Evolutionary conservation across 2,888 invertebrate species (phyloP).

Genomic region (Cephonodes hylas): DNA sequence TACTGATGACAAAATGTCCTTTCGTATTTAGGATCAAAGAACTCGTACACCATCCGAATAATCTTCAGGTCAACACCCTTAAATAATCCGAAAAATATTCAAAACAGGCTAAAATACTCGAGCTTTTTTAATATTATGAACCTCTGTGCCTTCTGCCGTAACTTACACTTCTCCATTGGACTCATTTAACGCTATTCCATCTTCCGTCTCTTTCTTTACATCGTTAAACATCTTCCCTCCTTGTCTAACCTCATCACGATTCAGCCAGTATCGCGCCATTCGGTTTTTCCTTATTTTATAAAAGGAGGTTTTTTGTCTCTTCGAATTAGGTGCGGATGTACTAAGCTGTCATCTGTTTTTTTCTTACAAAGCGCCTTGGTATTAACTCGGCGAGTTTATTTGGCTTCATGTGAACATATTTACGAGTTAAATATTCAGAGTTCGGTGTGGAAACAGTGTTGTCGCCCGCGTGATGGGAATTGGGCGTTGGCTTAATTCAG

Average conservation of each 20-base stretch:
- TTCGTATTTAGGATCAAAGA: not conserved
- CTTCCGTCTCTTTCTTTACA: not conserved
- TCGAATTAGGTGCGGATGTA: conserved; percentile 11
- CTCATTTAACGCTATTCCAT: not conserved
- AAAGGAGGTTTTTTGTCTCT: conserved; percentile 5
- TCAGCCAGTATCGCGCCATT: conserved; percentile 2
- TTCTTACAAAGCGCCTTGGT: conserved; percentile 8
- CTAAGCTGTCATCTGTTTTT: conserved; percentile 10
- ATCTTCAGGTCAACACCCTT: not conserved
- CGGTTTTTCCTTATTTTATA: conserved; percentile 16
- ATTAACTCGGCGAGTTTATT: conserved; percentile 12
- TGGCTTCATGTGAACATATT: not conserved
- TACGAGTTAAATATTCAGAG: not conserved
- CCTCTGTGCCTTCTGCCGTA: not conserved
- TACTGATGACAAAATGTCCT: not conserved
- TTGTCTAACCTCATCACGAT: conserved; percentile 8
- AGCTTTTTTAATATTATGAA: not conserved
- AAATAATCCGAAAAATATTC: not conserved
- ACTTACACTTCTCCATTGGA: conserved; percentile 3
- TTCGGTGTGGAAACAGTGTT: not conserved
- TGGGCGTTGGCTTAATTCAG: not conserved
- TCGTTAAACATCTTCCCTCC: not conserved
- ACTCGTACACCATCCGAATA: not conserved
- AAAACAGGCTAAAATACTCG: not conserved
- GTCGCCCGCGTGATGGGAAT: not conserved